These are phyloP conservation scores for Pangasianodon hypophthalmus DNA, from an alignment of 2,113 vertebrate genomes.

Conservation along the genomic window DNA sequence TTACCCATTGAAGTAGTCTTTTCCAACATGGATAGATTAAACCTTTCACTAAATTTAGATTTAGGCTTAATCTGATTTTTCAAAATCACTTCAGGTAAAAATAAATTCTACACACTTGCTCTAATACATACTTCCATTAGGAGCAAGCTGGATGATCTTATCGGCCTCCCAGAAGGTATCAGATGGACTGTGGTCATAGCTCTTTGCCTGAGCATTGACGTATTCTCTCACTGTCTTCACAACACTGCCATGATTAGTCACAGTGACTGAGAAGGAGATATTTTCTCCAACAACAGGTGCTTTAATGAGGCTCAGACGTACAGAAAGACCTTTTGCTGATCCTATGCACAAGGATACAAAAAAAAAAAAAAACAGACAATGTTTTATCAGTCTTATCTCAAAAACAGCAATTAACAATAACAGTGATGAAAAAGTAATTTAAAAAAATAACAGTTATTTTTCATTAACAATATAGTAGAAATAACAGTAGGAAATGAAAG, in stretches of 20 bases:
- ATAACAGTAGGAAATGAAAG: background rate
- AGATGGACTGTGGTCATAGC: slow-evolving; percentile 68
- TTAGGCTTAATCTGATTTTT: background rate
- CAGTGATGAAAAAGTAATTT: background rate
- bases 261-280: slow-evolving; percentile 63
- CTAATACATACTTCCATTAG: slow-evolving; percentile 64
- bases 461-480: background rate
- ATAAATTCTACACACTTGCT: background rate
- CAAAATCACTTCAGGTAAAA: background rate
- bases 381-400: background rate
- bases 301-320: slow-evolving; percentile 63
- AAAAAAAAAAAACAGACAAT: slow-evolving; percentile 4
- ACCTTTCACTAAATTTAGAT: background rate
- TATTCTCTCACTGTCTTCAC: slow-evolving; percentile 62
- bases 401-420: background rate
- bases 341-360: slow-evolving; percentile 5
- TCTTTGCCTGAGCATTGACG: slow-evolving; percentile 73
- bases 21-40: background rate
- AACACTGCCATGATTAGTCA: slow-evolving; percentile 59
- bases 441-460: background rate
- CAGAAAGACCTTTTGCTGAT: slow-evolving; percentile 40
- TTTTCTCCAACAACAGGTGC: slow-evolving; percentile 60
- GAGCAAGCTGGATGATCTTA: slow-evolving; percentile 55
- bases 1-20: background rate
- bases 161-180: slow-evolving; percentile 70